These are phyloP conservation scores for Plestiodon gilberti DNA, from an alignment of 2,113 vertebrate species.

Conservation along the genomic window DNA sequence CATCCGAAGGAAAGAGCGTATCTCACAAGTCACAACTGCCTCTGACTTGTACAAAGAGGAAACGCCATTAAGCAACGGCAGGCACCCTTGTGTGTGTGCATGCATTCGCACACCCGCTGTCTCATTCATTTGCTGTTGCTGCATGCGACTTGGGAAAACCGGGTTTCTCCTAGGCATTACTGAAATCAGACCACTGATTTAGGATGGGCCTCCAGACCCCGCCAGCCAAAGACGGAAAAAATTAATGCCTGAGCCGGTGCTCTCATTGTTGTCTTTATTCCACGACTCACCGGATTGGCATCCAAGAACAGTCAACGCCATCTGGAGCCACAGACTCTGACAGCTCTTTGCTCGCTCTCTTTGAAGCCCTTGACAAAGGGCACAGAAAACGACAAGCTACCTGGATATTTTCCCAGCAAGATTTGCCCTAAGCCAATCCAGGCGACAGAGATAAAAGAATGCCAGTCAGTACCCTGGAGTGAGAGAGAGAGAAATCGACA, in stretches of 20 bases:
- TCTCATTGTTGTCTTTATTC: rapidly evolving
- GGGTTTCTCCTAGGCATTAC: conserved; percentile 56
- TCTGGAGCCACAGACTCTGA: conserved; percentile 38
- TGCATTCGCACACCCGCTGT: conserved; percentile 31
- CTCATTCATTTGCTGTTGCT: conserved; percentile 1
- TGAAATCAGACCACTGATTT: conserved; percentile 41
- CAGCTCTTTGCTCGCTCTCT: conserved; percentile 11
- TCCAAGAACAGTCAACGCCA: conserved; percentile 23
- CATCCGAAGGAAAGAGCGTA: conserved; percentile 59
- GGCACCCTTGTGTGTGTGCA: conserved; percentile 48
- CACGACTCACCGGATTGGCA: conserved; percentile 29
- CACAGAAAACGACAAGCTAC: background rate
- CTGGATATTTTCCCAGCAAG: conserved; percentile 22
- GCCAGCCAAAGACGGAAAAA: rapidly evolving
- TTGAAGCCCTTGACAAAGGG: conserved; percentile 30
- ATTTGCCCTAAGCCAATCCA: conserved; percentile 13
- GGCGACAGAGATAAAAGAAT: background rate
- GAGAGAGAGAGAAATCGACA: background rate
- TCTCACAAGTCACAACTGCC: conserved; percentile 54
- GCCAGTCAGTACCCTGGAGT: background rate
- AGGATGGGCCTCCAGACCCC: conserved; percentile 34
- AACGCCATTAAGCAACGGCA: conserved; percentile 55
- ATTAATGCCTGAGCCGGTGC: conserved; percentile 27
- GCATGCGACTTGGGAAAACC: conserved; percentile 41
- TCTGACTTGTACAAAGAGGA: conserved; percentile 58